A percentile compares a stretch with the other conserved stretches of the same genome.
Conservation (phyloP, 1,140 invertebrate genomes). For the Reticulitermes speratus region DNA sequence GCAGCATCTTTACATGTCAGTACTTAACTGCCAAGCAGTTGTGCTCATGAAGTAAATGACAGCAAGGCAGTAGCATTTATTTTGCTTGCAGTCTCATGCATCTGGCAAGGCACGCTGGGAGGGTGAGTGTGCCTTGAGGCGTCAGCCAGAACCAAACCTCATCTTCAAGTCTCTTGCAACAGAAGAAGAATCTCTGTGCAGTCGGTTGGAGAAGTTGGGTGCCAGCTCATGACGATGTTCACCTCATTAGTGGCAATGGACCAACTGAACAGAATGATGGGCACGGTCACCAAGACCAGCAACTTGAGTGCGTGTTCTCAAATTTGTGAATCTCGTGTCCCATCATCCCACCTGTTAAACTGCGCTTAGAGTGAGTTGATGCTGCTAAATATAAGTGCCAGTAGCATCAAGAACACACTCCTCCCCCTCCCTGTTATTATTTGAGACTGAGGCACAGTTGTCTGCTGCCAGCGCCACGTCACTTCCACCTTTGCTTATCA, state of each 20-base stretch:
- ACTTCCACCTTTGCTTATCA: neutral
- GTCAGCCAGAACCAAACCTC: conserved; percentile 45
- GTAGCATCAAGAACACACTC: neutral
- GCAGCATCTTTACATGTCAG: neutral
- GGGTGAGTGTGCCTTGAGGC: conserved; percentile 60
- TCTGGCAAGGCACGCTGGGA: conserved; percentile 72
- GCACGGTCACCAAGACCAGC: conserved; percentile 20
- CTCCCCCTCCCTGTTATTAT: neutral
- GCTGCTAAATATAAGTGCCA: neutral
- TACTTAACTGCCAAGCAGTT: neutral
- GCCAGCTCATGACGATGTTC: conserved; percentile 42
- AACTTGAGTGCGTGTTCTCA: neutral
- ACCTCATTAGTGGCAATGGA: conserved; percentile 21
- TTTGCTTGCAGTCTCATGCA: conserved; percentile 66
- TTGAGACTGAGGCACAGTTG: neutral
- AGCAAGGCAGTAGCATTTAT: conserved; percentile 28
- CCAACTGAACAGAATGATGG: conserved; percentile 23
- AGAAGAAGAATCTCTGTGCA: conserved; percentile 45
- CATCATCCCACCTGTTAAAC: conserved; percentile 13
- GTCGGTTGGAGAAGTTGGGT: conserved; percentile 52
- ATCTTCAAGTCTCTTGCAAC: conserved; percentile 43
- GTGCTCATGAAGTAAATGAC: too few species aligned
- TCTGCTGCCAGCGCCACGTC: neutral
- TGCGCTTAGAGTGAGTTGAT: conserved; percentile 17
- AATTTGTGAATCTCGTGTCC: conserved; percentile 5